These are phyloP conservation scores for Notarius quadriscutis DNA, from an alignment of 2,113 vertebrate genomes.

Conservation along the genomic window DNA sequence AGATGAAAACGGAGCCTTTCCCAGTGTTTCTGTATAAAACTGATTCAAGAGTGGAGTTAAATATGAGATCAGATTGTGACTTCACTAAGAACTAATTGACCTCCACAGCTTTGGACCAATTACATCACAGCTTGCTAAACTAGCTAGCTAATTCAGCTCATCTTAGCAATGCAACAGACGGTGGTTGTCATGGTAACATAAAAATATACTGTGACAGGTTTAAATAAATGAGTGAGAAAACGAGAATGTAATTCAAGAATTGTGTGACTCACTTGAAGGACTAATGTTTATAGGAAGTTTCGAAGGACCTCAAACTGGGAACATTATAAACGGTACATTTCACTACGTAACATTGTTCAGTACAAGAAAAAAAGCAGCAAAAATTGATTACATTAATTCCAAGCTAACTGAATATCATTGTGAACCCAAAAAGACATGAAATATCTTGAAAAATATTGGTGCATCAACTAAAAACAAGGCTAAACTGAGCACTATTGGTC, in stretches of 20 bases:
- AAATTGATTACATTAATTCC: no score
- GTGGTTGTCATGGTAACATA: background rate
- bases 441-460: no score
- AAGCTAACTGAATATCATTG: no score
- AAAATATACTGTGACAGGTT: background rate
- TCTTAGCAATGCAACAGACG: background rate
- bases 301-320: no score
- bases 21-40: background rate
- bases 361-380: no score
- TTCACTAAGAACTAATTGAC: background rate
- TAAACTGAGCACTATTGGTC: no score
- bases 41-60: background rate
- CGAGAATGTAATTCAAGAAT: background rate
- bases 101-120: background rate
- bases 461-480: no score
- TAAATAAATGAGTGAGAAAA: background rate
- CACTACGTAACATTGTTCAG: no score
- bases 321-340: no score
- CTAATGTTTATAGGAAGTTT: no score
- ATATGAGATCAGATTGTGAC: background rate
- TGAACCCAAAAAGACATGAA: no score
- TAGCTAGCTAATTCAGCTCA: background rate
- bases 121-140: background rate
- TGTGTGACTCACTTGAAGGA: background rate
- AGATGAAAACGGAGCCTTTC: background rate